Base-by-base conservation (phyloP, 2,797 vertebrate genomes). In the Helostoma temminkii region DNA sequence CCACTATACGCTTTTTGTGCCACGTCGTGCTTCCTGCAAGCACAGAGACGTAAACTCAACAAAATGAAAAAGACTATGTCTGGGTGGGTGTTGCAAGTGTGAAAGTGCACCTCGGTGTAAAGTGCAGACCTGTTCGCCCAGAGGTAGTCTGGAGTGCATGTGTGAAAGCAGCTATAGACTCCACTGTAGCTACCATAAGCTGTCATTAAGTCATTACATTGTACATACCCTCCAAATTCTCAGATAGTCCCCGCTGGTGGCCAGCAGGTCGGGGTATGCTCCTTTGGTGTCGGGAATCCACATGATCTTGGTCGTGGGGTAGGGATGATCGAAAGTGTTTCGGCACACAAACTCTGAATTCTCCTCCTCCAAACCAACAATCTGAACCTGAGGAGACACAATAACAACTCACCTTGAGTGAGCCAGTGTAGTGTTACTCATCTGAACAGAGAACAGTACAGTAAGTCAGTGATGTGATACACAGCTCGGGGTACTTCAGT, bases 221-320 rank as follows among this genome's bases (percentile, higher is more conserved):
- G 14, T 15, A 47, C 95, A 90, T 80, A 97, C 96, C 88, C 96
- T 95, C 96, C 96, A 97, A 74, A 97, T 96, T 15, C 96, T 93
- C 60, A 97, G 93, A 69, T 97, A 97, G 90, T 97, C 96, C 10
- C 96, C 96, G 2, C 96, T 97, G 46, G 96, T 97, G 1, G 96
- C 96, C 80, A 97, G 61, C 34, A 97, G 92, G 88, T 97, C 96
- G 56, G 96, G 96, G 79, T 96, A 97, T 6, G 96, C 96, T 0
- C 96, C 96, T 78, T 97, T 97, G 63, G 95, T 96, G 89, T 97
- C 96, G 4, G 96, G 96, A 66, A 97, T 97, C 96, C 96, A 97
- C 96, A 97, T 97, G 52, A 97, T 95, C 87, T 97, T 97, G 45
- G 96, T 97, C 71, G 96, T 97, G 64, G 96, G 96, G 69, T 97